These are phyloP conservation scores for Ernsta delagoae DNA, from an alignment of 2,888 invertebrate species.

Conservation along the genomic window DNA sequence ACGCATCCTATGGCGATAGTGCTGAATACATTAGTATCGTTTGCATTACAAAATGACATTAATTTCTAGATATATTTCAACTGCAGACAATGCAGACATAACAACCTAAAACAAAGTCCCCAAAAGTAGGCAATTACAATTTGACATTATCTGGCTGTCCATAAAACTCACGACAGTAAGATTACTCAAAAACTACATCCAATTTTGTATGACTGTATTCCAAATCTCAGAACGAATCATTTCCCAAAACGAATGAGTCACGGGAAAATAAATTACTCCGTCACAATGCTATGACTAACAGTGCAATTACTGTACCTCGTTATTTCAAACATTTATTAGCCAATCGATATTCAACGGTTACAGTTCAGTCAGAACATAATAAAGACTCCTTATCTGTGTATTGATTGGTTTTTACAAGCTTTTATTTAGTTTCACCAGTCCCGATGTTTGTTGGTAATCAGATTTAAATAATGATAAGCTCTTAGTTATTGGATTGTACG, in stretches of 20 bases:
- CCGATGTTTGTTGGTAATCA: too few species aligned
- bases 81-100: background rate
- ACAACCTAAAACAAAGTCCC: background rate
- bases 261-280: conserved; percentile 12
- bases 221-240: conserved; percentile 25
- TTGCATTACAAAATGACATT: background rate
- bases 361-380: background rate
- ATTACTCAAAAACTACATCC: background rate
- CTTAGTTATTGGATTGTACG: too few species aligned
- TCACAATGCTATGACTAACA: conserved; percentile 26
- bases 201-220: conserved; percentile 15
- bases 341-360: conserved; percentile 28
- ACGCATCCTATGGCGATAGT: conserved; percentile 30
- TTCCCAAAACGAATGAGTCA: conserved; percentile 29
- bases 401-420: background rate
- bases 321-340: conserved; percentile 25
- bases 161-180: background rate
- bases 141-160: background rate
- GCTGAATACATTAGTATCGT: conserved; percentile 8
- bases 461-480: too few species aligned
- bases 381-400: background rate
- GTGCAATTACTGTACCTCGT: conserved; percentile 31
- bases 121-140: too few species aligned
- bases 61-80: background rate
- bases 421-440: too few species aligned